Evolutionary conservation across 2,113 vertebrate species (phyloP).

Genomic region (Ardeotis arabs): DNA sequence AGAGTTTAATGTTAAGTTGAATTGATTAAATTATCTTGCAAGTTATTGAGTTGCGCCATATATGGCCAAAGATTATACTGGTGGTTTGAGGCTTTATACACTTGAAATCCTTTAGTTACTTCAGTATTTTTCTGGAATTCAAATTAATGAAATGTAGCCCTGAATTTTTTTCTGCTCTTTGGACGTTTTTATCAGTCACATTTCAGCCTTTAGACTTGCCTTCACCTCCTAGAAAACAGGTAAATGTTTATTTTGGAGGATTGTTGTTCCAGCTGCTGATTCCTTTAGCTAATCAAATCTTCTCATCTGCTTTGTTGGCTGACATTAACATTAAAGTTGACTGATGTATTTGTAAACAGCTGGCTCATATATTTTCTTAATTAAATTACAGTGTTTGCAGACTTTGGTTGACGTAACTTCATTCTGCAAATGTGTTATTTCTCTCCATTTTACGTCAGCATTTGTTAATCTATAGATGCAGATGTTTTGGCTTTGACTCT

Average conservation of each 20-base stretch:
- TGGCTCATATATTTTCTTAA: neutral
- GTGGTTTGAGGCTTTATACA: neutral
- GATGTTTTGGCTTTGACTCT: neutral
- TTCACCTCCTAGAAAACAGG: neutral
- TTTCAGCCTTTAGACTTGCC: neutral
- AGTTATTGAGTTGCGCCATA: neutral
- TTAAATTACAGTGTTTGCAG: slow-evolving; percentile 2
- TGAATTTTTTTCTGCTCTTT: neutral
- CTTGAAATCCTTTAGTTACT: neutral
- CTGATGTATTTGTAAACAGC: neutral
- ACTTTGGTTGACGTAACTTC: neutral
- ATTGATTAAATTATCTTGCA: neutral
- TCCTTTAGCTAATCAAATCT: neutral
- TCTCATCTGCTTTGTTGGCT: neutral
- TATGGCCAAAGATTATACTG: neutral
- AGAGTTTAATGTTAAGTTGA: neutral
- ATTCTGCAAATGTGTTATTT: neutral
- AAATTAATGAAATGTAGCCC: neutral
- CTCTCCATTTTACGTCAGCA: neutral
- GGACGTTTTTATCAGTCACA: neutral
- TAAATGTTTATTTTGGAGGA: neutral
- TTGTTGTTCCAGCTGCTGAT: neutral
- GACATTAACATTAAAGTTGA: neutral
- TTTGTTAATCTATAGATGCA: neutral
- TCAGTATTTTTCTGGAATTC: neutral